Percentiles rank a stretch among this genome's conserved stretches.
phyloP scores from a whole-genome alignment of 2,888 invertebrate genomes.

The Drosophila gaucha region DNA sequence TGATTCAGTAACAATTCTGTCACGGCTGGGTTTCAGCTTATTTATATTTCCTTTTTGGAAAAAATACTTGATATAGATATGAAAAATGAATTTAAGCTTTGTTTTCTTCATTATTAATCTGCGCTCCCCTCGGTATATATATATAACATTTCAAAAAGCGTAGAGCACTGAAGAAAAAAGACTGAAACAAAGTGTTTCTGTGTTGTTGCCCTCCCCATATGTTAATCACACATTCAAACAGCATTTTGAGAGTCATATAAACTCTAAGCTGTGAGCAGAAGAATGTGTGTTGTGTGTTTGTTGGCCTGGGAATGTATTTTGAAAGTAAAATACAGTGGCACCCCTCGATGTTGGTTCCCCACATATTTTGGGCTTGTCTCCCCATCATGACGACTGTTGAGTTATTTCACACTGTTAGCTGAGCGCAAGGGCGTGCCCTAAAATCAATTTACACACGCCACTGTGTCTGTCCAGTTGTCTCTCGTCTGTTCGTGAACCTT shows the following conservation, averaged over 20 bases:
- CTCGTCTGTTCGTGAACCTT: conserved; percentile 9
- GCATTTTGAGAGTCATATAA: conserved; percentile 59
- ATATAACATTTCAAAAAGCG: conserved; percentile 19
- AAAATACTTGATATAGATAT: background rate
- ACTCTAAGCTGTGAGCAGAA: conserved; percentile 31
- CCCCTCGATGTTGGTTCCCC: conserved; percentile 60
- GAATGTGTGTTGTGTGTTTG: conserved; percentile 38
- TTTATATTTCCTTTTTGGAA: background rate
- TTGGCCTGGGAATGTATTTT: conserved; percentile 59
- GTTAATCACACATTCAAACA: conserved; percentile 72
- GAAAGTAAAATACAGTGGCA: conserved; percentile 64
- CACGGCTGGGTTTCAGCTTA: background rate
- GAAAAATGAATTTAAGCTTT: conserved; percentile 8
- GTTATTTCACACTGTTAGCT: conserved; percentile 56
- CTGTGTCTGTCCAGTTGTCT: conserved; percentile 21
- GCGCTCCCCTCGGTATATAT: conserved; percentile 19
- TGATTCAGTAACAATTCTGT: conserved; percentile 25
- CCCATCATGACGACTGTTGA: conserved; percentile 25
- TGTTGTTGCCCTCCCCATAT: conserved; percentile 54
- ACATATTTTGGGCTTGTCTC: conserved; percentile 37
- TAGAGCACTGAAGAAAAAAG: conserved; percentile 7
- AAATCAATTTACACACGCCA: conserved; percentile 67
- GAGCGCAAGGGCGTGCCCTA: conserved; percentile 49
- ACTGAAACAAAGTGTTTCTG: conserved; percentile 29
- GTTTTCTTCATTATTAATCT: conserved; percentile 16